Percentiles rank a stretch among this genome's conserved stretches.
Evolutionary conservation across 2,888 invertebrate species (phyloP).

Genomic region (Tinea trinotella): DNA sequence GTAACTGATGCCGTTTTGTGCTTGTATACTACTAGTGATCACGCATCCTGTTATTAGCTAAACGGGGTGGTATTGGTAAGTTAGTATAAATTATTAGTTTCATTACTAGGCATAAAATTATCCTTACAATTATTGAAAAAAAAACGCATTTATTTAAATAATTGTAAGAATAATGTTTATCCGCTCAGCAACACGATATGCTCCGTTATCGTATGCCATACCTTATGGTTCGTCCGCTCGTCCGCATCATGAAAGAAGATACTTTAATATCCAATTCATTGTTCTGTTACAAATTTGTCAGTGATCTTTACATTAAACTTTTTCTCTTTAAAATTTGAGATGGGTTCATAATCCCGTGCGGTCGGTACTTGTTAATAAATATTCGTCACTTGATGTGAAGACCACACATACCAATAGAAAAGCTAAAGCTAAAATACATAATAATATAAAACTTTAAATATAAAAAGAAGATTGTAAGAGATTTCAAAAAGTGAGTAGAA

Average conservation of each 20-base stretch:
- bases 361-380: constrained; percentile 54
- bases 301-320: constrained; percentile 70
- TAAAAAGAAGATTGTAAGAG: too few relatives aligned
- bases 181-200: constrained; percentile 8
- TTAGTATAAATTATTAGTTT: background rate
- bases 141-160: too few relatives aligned
- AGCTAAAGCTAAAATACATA: background rate
- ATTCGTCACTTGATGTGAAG: constrained; percentile 48
- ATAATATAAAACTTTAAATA: background rate
- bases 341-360: constrained; percentile 62
- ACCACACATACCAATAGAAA: constrained; percentile 48
- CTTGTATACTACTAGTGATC: constrained; percentile 3
- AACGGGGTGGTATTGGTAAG: constrained; percentile 1
- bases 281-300: constrained; percentile 73
- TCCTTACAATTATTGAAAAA: too few relatives aligned
- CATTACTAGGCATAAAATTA: background rate
- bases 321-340: constrained; percentile 64
- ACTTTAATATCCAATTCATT: constrained; percentile 71
- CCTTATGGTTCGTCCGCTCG: constrained; percentile 47
- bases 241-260: constrained; percentile 67
- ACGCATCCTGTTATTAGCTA: constrained; percentile 1
- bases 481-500: background rate
- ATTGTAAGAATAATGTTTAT: background rate
- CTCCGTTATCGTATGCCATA: background rate
- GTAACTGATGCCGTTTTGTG: constrained; percentile 3